Base-by-base conservation (phyloP, 2,797 vertebrate genomes). In the Chelon auratus region DNA sequence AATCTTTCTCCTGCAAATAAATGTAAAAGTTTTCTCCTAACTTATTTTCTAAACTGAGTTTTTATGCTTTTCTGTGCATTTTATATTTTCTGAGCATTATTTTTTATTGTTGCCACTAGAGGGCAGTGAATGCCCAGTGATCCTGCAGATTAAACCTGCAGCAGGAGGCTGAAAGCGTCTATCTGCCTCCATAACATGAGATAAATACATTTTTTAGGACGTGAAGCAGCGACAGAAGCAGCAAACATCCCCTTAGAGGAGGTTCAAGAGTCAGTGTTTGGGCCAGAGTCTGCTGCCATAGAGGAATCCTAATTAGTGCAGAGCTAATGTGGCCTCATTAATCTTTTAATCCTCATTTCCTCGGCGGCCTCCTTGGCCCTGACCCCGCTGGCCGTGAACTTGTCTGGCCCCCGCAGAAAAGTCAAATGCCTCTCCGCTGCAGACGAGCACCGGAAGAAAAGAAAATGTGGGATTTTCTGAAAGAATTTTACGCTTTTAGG, bases 51-150 rank as follows among this genome's bases (percentile, higher is more conserved):
- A 33, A 33, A 33, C 30, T 33, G 42, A 17, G 3, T 47, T 15
- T 22, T 18, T 40, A 12, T n/a, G 15, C 13, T 9, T 65, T 36
- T 22, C n/a, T 39, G 24, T 37, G 9, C 3, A 40, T 22, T 11
- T 36, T 22, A 33, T 9, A 13, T 26, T 4, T 18, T 55, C 14
- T 40, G 26, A 9, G 4, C 39, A 2, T 17, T 17, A 11, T 15
- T 43, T 33, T 5, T 30, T 5, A 6, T 12, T 17, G 1, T 57
- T 0, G 40, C 94, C 96, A 94, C 93, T 78, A 96, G 96, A 92
- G 95, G 95, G 95, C 95, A 93, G 85, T 92, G 91, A 83, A 33
- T 5, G 2, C 47, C 3, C 2, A 45, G 6, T 11, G 3, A 78
- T 80, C 0, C 15, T n/a, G 24, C 24, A 26, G 24, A 26, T 4